Evolutionary conservation across 2,888 invertebrate genomes (phyloP), one percentile per base, ranked within the genome.

Genomic region (Fissipunctia ypsillon): DNA sequence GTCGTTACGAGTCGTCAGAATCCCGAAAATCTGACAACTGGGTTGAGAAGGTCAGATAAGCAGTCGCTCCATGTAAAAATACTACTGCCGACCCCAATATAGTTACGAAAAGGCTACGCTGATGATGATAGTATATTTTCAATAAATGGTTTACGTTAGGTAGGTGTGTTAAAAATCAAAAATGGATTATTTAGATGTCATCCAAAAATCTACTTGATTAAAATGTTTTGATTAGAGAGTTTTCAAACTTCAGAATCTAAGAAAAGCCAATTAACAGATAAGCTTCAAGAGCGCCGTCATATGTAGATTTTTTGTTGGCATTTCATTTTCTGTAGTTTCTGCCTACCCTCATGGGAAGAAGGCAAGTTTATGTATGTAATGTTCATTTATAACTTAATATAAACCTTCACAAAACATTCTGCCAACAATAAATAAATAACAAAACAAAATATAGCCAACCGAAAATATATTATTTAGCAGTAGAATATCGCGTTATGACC

Each of bases 401-500:
- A 64, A 43, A 35, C 25, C n/a, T 16, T 22, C 16, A 43, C 73
- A 69, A 78, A 83, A 73, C 25, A 70, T 41, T 76, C 59, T 52
- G 54, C 14, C 28, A 64, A 59, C 31, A 72, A 70, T 70, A 79
- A 81, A 81, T 77, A 77, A 73, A 73, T 73, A 78, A 74, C 14
- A n/a, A 54, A 57, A 68, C 61, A 78, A 73, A 71, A 67, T 72
- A 79, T 73, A 72, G 78, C 38, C 56, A 7, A 72, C 63, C 43
- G 59, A 75, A 28, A 73, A 76, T 85, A 82, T 85, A 79, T 85
- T 70, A 87, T 82, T 78, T 80, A 80, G 70, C 71, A 57, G 73
- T 67, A 56, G 69, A 73, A 80, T 85, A 80, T 87, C 76, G 86
- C 76, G 85, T 90, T 88, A 87, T 88, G 84, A 89, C 87, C 88